Evolutionary conservation across 1,140 invertebrate species (phyloP).

Genomic region (Carcinoscorpius rotundicauda): DNA sequence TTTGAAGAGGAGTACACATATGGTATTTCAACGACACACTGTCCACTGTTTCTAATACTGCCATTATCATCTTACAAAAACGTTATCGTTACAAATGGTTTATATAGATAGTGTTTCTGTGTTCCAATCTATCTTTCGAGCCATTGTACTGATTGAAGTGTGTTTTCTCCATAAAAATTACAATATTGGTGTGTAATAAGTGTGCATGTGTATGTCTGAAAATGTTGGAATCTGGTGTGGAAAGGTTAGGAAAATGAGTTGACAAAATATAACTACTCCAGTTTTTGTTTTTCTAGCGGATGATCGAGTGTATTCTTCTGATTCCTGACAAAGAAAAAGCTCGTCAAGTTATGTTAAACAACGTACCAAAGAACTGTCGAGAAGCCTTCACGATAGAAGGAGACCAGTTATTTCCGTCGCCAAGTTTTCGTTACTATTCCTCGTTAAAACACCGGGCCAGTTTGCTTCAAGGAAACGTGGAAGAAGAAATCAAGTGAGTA

Average conservation of each 20-base stretch:
- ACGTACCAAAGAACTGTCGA: slow-evolving; percentile 21
- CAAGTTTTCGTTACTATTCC: slow-evolving; percentile 13
- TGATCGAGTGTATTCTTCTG: slow-evolving; percentile 32
- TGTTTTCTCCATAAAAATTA: no score
- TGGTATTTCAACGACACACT: no score
- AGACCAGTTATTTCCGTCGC: slow-evolving; percentile 10
- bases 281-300: neutral
- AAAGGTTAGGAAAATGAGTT: neutral
- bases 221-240: neutral
- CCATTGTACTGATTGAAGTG: no score
- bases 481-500: slow-evolving; percentile 19
- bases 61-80: no score
- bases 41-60: no score
- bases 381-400: slow-evolving; percentile 23
- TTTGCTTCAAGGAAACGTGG: slow-evolving; percentile 22
- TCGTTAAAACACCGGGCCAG: slow-evolving; percentile 21
- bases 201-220: neutral
- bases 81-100: no score
- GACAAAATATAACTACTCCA: neutral
- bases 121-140: no score
- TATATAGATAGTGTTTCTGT: no score
- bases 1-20: no score
- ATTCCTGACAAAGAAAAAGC: slow-evolving; percentile 30
- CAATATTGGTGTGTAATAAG: no score
- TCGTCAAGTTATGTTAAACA: slow-evolving; percentile 29